These are phyloP conservation scores for Falco columbarius DNA, from an alignment of 2,797 vertebrate species.

Conservation along the genomic window DNA sequence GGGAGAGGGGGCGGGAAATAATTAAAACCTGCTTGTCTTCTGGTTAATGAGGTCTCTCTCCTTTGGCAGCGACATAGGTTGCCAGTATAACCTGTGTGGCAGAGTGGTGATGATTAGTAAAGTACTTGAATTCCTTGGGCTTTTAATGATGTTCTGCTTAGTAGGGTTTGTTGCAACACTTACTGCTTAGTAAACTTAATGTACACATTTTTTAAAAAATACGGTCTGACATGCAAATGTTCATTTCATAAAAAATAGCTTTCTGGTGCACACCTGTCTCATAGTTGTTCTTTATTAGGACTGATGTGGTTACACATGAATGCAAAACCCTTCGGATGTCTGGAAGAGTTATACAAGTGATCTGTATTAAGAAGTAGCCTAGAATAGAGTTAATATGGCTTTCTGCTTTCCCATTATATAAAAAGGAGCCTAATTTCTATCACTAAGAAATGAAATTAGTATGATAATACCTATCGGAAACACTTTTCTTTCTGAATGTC, in stretches of 20 bases:
- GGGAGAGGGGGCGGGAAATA: no score
- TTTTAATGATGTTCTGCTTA: background rate
- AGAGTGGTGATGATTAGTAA: background rate
- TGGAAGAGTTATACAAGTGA: background rate
- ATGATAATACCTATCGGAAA: background rate
- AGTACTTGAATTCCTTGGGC: background rate
- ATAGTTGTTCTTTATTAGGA: background rate
- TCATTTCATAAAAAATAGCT: background rate
- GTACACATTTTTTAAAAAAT: background rate
- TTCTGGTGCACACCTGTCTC: background rate
- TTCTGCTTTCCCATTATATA: background rate
- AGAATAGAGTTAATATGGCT: background rate
- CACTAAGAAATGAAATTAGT: background rate
- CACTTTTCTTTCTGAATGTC: background rate
- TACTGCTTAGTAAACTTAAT: background rate
- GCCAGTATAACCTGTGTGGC: no score
- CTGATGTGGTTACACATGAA: background rate
- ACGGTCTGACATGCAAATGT: background rate
- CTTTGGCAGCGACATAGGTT: background rate
- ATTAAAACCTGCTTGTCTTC: background rate
- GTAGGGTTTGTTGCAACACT: background rate
- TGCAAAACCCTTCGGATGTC: background rate
- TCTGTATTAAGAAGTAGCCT: background rate
- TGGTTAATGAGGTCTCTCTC: background rate
- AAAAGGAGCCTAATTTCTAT: background rate